Percentiles rank a stretch among this genome's conserved stretches.
phyloP scores from a whole-genome alignment of 2,797 vertebrate species.

The Myotis vivesi region DNA sequence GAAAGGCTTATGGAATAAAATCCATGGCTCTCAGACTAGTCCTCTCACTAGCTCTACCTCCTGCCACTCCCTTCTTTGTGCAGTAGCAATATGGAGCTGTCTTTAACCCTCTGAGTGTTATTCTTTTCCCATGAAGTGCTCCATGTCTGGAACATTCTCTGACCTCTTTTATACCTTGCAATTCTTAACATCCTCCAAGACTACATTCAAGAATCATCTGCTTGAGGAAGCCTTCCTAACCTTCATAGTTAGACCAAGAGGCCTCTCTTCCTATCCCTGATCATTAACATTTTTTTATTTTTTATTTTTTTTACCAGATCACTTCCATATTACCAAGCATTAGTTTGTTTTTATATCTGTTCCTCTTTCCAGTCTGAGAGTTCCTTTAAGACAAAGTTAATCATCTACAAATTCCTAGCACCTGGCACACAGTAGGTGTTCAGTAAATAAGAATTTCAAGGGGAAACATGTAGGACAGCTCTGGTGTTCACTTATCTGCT shows the following conservation, averaged over 20 bases:
- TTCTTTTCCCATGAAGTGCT: not conserved
- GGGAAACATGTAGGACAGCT: not conserved
- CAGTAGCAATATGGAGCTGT: not conserved
- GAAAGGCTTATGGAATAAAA: not conserved
- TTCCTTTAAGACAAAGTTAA: not conserved
- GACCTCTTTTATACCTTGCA: not conserved
- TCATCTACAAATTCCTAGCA: not conserved
- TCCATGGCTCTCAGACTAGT: not conserved
- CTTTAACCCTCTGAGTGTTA: not conserved
- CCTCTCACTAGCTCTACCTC: not conserved
- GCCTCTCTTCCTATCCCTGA: not conserved
- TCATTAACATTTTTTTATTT: not conserved
- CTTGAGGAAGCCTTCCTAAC: not conserved
- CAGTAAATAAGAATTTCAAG: not conserved
- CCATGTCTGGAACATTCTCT: not conserved
- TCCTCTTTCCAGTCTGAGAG: not conserved
- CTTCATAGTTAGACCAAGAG: not conserved
- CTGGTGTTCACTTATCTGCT: not conserved
- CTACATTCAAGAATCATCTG: not conserved
- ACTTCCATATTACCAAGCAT: not conserved
- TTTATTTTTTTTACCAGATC: not conserved
- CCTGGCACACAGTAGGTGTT: not conserved
- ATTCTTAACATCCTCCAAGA: conserved; percentile 6
- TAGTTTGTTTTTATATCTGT: not conserved
- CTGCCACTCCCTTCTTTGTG: not conserved